Evolutionary conservation across 2,888 invertebrate genomes (phyloP).

Genomic region (Bombyx huttoni): DNA sequence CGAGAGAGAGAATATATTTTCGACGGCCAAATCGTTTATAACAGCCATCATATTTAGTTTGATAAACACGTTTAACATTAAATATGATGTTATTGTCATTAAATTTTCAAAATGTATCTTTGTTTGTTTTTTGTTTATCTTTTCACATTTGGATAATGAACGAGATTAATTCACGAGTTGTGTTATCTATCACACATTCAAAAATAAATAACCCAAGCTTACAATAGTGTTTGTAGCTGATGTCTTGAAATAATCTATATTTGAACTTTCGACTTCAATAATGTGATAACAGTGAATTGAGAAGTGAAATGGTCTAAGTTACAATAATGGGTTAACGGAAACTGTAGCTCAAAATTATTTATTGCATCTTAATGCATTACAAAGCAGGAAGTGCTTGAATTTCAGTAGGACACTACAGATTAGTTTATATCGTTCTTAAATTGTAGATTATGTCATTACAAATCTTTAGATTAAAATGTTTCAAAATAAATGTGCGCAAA

Average conservation of each 20-base stretch:
- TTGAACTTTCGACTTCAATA: neutral
- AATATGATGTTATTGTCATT: too few species aligned
- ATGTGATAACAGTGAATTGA: neutral
- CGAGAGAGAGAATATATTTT: neutral
- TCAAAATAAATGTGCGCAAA: too few species aligned
- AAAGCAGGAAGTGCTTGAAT: too few species aligned
- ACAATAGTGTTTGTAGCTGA: neutral
- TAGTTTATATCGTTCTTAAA: too few species aligned
- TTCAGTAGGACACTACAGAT: too few species aligned
- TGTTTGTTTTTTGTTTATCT: neutral
- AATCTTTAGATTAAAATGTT: too few species aligned
- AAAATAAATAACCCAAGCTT: neutral
- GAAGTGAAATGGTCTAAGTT: neutral
- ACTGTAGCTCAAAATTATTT: too few species aligned
- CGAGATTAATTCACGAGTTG: neutral
- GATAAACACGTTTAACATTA: neutral
- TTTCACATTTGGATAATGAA: neutral
- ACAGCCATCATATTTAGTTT: neutral
- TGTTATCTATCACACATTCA: neutral
- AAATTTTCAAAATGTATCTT: neutral
- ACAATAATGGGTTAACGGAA: too few species aligned
- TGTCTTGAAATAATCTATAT: neutral
- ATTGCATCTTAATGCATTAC: too few species aligned
- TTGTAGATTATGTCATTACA: too few species aligned
- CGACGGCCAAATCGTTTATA: neutral